Evolutionary conservation across 2,888 invertebrate species (phyloP), one percentile per base, ranked within the genome.

Genomic region (Thecophora atra): DNA sequence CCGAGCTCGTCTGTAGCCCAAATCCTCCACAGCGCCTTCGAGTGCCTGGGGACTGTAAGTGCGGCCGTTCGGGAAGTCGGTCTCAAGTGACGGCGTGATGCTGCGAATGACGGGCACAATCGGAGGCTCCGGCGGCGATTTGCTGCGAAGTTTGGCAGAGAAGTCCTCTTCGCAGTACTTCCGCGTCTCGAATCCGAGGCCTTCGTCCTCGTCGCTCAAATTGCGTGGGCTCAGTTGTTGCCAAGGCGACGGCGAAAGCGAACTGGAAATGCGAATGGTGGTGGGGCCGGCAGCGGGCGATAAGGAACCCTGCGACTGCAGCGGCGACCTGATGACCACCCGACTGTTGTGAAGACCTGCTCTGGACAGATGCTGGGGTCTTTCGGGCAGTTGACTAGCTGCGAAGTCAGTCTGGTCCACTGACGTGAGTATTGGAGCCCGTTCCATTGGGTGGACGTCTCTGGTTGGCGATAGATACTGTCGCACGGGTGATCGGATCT

Each of bases 141-240:
- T 81, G 37, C 76, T 75, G 56, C 76, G 75, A 58, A 78, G 76
- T 19, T 77, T 78, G 0, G 77, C 77, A 26, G 80, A 79, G 19
- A 68, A 68, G 13, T 85, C 84, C 47, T 89, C 88, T 67, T 88
- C 88, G 72, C 87, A 88, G 64, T 87, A 87, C 75, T 83, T 87
- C 79, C 86, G 82, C 0, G 83, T 83, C 81, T 94, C 93, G 71
- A 91, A 90, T 1, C 93, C 93, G n/a, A 93, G 85, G 0, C 93
- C 93, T 84, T 94, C 94, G 77, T 93, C 94, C 82, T 93, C 94
- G 82, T 94, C 94, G 15, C 93, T 93, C 71, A 85, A 79, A 73
- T 86, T 86, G 7, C 85, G 83, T 0, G 85, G 84, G 75, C 84
- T 85, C 0, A 85, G 70, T 69, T 85, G 84, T 63, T 85, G 85